These are phyloP conservation scores for Phrynocephalus guinanensis DNA, from an alignment of 2,797 vertebrate genomes.

Conservation along the genomic window DNA sequence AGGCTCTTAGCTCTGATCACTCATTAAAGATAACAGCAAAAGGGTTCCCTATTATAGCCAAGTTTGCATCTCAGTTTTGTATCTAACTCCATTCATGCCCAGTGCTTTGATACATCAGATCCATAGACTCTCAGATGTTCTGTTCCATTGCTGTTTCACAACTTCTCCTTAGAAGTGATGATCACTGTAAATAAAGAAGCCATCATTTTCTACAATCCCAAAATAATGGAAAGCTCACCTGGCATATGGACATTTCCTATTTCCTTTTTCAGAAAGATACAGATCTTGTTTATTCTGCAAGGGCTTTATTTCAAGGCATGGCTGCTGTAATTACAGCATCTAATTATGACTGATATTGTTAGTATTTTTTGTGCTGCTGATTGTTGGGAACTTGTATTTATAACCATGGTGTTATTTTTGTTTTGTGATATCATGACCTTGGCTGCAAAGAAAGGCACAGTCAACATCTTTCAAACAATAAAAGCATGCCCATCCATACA, in stretches of 20 bases:
- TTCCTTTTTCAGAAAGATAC: not conserved
- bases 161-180: not conserved
- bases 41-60: not conserved
- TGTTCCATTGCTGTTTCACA: not conserved
- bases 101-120: not conserved
- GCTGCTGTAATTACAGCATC: not conserved
- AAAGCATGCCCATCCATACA: not conserved
- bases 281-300: conserved; percentile 1
- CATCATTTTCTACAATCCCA: not conserved
- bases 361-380: not conserved
- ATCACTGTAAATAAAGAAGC: not conserved
- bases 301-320: not conserved
- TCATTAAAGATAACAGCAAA: not conserved
- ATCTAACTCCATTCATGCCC: not conserved
- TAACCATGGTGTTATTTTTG: conserved; percentile 2
- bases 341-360: conserved; percentile 12
- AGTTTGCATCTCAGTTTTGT: not conserved
- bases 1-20: not conserved
- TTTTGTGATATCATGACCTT: conserved; percentile 7
- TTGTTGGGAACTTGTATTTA: conserved; percentile 7
- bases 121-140: not conserved
- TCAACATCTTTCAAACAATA: conserved; percentile 6
- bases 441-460: not conserved
- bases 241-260: not conserved
- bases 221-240: not conserved